phyloP scores from a whole-genome alignment of 2,888 invertebrate species.

The Strigamia maritima region DNA sequence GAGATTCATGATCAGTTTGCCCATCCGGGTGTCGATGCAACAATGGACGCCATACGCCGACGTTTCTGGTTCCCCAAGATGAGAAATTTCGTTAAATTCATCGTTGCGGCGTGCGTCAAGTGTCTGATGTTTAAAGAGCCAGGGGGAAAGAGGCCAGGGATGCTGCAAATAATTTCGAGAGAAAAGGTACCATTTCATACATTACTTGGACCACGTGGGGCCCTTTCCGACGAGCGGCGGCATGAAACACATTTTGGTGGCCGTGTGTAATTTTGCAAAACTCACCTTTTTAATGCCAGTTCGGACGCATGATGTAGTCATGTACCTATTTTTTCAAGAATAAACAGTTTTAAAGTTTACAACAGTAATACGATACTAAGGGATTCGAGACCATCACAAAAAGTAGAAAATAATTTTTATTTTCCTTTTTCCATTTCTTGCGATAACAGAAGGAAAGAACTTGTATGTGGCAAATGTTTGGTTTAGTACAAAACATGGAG shows the following conservation, averaged over 20 bases:
- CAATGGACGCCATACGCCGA: neutral
- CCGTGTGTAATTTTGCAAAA: neutral
- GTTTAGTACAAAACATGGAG: too few relatives aligned
- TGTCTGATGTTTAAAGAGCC: conserved; percentile 2
- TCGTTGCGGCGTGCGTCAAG: neutral
- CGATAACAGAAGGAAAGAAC: too few relatives aligned
- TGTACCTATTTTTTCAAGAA: too few relatives aligned
- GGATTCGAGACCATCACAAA: too few relatives aligned
- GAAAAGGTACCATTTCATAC: neutral
- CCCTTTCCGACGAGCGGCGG: conserved; percentile 15
- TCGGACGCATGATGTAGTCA: neutral
- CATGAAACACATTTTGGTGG: neutral
- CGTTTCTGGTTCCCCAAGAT: conserved; percentile 14
- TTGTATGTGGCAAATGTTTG: too few relatives aligned
- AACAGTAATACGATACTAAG: too few relatives aligned
- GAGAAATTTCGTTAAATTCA: neutral
- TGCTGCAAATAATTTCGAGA: too few relatives aligned
- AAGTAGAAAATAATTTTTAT: too few relatives aligned
- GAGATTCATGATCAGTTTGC: neutral
- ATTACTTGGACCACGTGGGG: conserved; percentile 9
- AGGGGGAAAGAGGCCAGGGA: neutral
- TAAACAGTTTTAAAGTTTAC: too few relatives aligned
- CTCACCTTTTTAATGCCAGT: neutral
- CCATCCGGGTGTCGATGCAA: neutral
- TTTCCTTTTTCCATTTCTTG: too few relatives aligned